A percentile compares a stretch with the other conserved stretches of the same genome.
These are phyloP conservation scores for Tachystola acroxantha DNA, from an alignment of 2,888 invertebrate species.

Conservation along the genomic window DNA sequence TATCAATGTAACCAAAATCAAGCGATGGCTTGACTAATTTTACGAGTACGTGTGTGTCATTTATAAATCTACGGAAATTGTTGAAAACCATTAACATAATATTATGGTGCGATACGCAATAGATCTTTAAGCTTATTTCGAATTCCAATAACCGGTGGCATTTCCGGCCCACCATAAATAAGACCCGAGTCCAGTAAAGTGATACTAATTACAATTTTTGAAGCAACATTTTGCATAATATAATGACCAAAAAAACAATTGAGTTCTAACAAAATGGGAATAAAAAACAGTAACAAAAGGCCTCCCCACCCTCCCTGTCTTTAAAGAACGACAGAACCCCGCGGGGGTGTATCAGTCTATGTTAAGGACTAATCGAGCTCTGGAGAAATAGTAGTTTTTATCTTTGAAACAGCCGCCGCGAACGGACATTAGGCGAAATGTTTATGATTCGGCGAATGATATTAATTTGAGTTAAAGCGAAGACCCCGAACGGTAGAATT, in stretches of 20 bases:
- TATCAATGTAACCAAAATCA: too few species aligned
- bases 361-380: neutral
- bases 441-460: constrained; percentile 23
- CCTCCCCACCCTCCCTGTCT: neutral
- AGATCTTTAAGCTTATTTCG: constrained; percentile 11
- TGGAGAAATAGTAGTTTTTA: constrained; percentile 8
- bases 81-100: constrained; percentile 7
- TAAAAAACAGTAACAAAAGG: too few species aligned
- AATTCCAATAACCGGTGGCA: constrained; percentile 37
- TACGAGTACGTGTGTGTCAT: too few species aligned
- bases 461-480: constrained; percentile 19
- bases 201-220: constrained; percentile 33
- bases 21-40: too few species aligned
- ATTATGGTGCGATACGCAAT: constrained; percentile 18
- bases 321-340: neutral
- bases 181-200: constrained; percentile 20
- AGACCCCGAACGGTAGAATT: neutral
- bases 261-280: constrained; percentile 23
- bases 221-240: constrained; percentile 42
- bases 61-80: constrained; percentile 19
- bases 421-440: constrained; percentile 15
- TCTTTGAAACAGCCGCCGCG: constrained; percentile 31
- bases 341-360: neutral
- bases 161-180: constrained; percentile 29
- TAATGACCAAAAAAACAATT: constrained; percentile 31